phyloP scores from a whole-genome alignment of 2,888 invertebrate genomes.

The Scaptomyza polygonia region DNA sequence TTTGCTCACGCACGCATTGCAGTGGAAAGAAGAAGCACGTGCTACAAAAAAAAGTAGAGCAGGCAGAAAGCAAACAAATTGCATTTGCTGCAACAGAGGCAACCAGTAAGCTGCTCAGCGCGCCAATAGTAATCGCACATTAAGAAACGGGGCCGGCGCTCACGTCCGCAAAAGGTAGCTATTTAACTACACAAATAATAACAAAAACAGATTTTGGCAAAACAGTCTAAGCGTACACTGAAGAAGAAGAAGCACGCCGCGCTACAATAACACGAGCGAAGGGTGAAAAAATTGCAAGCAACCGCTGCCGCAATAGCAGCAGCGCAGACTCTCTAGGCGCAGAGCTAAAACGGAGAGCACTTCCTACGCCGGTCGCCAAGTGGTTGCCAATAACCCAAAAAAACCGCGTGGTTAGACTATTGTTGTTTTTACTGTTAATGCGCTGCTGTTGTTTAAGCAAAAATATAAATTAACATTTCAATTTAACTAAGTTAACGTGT shows the following conservation, averaged over 20 bases:
- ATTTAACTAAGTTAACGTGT: not conserved
- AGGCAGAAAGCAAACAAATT: constrained; percentile 48
- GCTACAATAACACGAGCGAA: constrained; percentile 46
- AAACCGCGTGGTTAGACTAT: constrained; percentile 46
- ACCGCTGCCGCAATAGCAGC: constrained; percentile 18
- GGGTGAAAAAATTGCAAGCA: constrained; percentile 49
- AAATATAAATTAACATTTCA: not conserved
- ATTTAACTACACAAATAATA: constrained; percentile 16
- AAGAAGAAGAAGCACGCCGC: constrained; percentile 50
- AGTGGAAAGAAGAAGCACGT: constrained; percentile 70
- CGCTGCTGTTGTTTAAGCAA: not conserved
- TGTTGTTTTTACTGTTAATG: constrained; percentile 10
- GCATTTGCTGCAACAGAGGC: constrained; percentile 25
- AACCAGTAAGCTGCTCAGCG: not conserved
- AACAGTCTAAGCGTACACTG: not conserved
- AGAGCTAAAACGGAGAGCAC: constrained; percentile 18
- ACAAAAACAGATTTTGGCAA: constrained; percentile 32
- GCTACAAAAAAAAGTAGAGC: constrained; percentile 31
- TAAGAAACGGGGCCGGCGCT: constrained; percentile 12
- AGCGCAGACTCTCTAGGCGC: constrained; percentile 48
- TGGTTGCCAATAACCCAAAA: constrained; percentile 49
- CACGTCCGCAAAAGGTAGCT: constrained; percentile 34
- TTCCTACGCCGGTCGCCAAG: constrained; percentile 20
- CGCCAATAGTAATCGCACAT: not conserved
- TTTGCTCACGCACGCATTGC: constrained; percentile 63